These are phyloP conservation scores for Oreonectes daqikongensis DNA, from an alignment of 2,797 vertebrate genomes.

Conservation along the genomic window DNA sequence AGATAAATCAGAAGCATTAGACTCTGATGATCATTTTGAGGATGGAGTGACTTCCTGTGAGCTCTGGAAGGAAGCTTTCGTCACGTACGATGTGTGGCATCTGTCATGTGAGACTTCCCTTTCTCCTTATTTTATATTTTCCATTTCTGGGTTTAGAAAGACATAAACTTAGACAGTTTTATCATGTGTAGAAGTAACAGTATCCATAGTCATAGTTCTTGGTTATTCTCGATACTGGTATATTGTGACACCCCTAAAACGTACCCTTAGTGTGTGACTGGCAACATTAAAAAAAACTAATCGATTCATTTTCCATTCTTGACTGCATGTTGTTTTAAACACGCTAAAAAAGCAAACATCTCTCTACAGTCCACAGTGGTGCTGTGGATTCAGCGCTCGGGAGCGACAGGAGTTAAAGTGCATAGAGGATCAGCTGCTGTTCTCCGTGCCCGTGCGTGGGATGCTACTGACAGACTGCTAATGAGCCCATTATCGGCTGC, in stretches of 20 bases:
- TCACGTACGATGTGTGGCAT: not conserved
- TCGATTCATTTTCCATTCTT: not conserved
- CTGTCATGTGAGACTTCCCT: conserved; percentile 4
- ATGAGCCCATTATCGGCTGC: conserved; percentile 83
- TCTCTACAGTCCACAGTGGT: not conserved
- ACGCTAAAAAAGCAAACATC: not conserved
- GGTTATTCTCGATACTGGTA: no score
- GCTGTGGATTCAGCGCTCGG: conserved; percentile 32
- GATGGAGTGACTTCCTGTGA: conserved; percentile 30
- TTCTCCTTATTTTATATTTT: not conserved
- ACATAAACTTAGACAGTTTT: no score
- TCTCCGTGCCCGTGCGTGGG: conserved; percentile 66
- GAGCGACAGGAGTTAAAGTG: conserved; percentile 65
- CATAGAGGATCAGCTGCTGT: conserved; percentile 67
- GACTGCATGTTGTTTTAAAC: not conserved
- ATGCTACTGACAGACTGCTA: conserved; percentile 82
- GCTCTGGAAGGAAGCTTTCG: not conserved
- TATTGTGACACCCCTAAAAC: no score
- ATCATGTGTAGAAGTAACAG: no score
- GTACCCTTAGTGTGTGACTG: no score
- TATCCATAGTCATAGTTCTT: no score
- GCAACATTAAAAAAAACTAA: not conserved
- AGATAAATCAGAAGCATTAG: conserved; percentile 25
- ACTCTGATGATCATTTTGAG: conserved; percentile 7
- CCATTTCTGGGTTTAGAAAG: no score